Base-by-base conservation (phyloP, 2,113 vertebrate genomes). In the Hydropotes inermis region DNA sequence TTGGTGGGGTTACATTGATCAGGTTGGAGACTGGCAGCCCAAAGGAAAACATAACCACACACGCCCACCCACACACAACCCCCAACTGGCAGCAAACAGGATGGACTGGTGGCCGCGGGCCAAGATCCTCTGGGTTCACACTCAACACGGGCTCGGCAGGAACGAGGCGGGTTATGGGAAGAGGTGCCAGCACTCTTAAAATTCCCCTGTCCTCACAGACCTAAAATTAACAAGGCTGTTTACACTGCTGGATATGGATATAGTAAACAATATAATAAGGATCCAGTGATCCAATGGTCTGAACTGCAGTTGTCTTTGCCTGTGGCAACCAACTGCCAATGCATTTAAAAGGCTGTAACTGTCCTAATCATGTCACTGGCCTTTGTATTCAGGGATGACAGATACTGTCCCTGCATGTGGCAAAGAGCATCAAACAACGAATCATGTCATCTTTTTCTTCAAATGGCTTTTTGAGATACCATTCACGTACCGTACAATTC, bases 171-270 rank as follows among this genome's bases (percentile, higher is more conserved):
- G 45, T 81, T n/a, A 45, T 70, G 67, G 64, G 52, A 91, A 84
- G 88, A 87, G 23, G 76, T 13, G 3, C 64, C 5, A 0, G 57
- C 64, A 52, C 61, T 84, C 88, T 57, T 85, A 78, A 89, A 87
- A 70, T 23, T 79, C 97, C 39, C 85, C 61, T 45, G 92, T 50
- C n/a, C n/a, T 45, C 43, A 7, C 52, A 60, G 47, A 52, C 89
- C 83, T 92, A 52, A 97, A 94, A 95, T 95, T 36, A 95, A 70
- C 87, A 64, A 1, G 36, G 6, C 81, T 78, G 47, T 87, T 70
- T 84, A 21, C 4, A 4, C 55, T 5, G 25, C 45, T 70, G 7
- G 47, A 30, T 74, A 0, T 17, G 10, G 4, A 70, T 10, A 2
- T 6, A 54, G 88, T 28, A 79, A 87, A 84, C 17, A 43, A 54